Conservation (phyloP, 2,113 vertebrate genomes). For the Pyxicephalus adspersus region DNA sequence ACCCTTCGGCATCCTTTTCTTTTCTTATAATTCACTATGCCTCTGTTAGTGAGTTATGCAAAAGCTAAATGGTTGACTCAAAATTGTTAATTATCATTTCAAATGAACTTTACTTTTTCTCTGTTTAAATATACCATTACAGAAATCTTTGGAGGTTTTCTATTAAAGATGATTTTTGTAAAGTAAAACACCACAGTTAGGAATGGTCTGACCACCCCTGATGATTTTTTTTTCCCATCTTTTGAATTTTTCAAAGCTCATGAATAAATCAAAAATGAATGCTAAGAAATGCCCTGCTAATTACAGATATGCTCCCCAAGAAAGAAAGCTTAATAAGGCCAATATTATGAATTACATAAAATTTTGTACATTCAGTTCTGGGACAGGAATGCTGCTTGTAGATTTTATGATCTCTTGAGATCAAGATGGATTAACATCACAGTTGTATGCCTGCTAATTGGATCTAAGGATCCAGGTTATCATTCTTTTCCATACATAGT, state of each 20-base stretch:
- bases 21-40: conserved; percentile 27
- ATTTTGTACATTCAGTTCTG: conserved; percentile 18
- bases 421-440: background rate
- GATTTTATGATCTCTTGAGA: conserved; percentile 15
- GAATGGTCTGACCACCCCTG: conserved; percentile 45
- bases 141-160: conserved; percentile 50
- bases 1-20: conserved; percentile 38
- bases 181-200: conserved; percentile 37
- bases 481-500: no score
- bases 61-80: conserved; percentile 42
- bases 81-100: conserved; percentile 47
- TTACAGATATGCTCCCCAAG: conserved; percentile 45
- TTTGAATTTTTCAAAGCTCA: conserved; percentile 52
- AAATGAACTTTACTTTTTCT: conserved; percentile 49
- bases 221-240: conserved; percentile 51
- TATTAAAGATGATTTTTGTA: conserved; percentile 54
- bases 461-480: background rate
- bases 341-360: conserved; percentile 47
- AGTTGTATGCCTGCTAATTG: background rate
- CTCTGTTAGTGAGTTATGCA: conserved; percentile 12
- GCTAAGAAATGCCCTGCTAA: conserved; percentile 49
- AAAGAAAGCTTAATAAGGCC: conserved; percentile 42
- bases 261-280: conserved; percentile 52
- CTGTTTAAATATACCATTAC: conserved; percentile 50
- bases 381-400: background rate